These are phyloP conservation scores for Paramormyrops kingsleyae DNA, from an alignment of 2,113 vertebrate genomes.

Conservation along the genomic window DNA sequence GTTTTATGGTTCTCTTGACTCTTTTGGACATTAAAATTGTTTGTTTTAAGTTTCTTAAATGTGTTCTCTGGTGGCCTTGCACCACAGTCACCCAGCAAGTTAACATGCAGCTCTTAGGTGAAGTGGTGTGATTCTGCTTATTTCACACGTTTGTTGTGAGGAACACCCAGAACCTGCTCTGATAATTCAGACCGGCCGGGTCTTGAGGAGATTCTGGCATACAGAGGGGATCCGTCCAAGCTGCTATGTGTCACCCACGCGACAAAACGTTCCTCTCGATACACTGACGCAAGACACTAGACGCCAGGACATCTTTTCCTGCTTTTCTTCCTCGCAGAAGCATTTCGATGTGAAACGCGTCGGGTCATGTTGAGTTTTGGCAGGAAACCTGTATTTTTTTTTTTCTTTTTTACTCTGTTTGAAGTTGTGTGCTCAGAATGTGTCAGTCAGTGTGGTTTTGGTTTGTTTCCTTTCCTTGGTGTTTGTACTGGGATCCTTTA, in stretches of 20 bases:
- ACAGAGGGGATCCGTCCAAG: neutral
- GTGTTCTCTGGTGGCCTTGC: neutral
- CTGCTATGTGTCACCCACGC: neutral
- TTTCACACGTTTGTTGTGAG: neutral
- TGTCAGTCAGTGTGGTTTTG: neutral
- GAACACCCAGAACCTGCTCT: neutral
- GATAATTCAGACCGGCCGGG: neutral
- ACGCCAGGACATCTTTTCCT: neutral
- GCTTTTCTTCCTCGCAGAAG: neutral
- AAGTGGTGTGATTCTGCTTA: neutral
- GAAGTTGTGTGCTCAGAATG: neutral
- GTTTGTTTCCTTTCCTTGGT: neutral
- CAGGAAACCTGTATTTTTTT: neutral
- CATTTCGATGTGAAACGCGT: neutral
- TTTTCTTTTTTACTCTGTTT: neutral
- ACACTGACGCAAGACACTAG: neutral
- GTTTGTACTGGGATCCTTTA: neutral
- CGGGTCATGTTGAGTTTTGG: slow-evolving; percentile 1
- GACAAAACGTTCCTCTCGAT: neutral
- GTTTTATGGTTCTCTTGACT: neutral
- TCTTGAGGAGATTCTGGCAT: neutral
- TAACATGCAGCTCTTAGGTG: neutral
- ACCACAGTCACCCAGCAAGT: neutral
- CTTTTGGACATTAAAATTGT: neutral
- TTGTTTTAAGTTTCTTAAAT: neutral